Conservation (phyloP, 2,888 invertebrate species). For the Stratiomys singularior region DNA sequence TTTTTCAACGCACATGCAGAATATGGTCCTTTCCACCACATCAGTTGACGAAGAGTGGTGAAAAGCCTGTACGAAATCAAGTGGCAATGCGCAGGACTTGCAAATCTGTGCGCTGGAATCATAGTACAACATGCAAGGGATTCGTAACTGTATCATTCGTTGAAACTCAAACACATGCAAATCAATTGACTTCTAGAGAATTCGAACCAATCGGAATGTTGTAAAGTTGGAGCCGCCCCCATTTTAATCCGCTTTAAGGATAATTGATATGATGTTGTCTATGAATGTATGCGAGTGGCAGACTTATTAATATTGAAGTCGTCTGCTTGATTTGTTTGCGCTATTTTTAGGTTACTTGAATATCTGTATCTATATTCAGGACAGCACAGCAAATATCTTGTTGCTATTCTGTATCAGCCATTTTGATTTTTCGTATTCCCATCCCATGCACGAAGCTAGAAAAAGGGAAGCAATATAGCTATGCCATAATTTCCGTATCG, state of each 20-base stretch:
- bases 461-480: neutral
- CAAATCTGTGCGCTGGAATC: neutral
- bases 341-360: conserved; percentile 29
- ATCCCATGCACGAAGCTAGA: neutral
- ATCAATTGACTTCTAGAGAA: conserved; percentile 48
- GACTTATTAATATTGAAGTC: conserved; percentile 5
- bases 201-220: conserved; percentile 54
- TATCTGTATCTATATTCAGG: conserved; percentile 24
- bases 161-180: conserved; percentile 47
- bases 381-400: neutral
- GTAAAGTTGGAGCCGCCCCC: conserved; percentile 54
- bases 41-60: conserved; percentile 45
- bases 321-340: neutral
- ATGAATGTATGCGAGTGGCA: neutral
- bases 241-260: conserved; percentile 25
- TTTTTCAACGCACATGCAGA: neutral
- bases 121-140: neutral
- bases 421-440: conserved; percentile 32
- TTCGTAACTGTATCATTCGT: conserved; percentile 51
- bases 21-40: conserved; percentile 10
- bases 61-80: conserved; percentile 44
- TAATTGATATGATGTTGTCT: neutral
- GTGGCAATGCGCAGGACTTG: conserved; percentile 42
- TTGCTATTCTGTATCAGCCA: conserved; percentile 38
- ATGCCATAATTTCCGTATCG: neutral